Conservation (phyloP, 1,140 invertebrate species). For the Tetramorium alpestre region DNA sequence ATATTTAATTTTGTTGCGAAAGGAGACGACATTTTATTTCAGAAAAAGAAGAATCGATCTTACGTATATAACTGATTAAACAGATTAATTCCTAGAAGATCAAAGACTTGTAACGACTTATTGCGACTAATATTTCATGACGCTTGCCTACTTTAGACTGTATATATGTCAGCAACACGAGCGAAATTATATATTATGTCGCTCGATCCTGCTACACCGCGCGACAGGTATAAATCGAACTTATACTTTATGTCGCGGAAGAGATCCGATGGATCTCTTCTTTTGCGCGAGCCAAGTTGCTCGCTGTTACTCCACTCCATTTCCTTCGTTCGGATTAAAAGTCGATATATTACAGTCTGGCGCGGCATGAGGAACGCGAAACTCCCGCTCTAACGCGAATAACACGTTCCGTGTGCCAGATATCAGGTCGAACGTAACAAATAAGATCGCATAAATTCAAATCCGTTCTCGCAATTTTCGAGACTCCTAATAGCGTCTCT, state of each 20-base stretch:
- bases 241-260: conserved; percentile 35
- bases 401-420: neutral
- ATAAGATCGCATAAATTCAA: conserved; percentile 68
- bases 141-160: conserved; percentile 5
- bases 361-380: neutral
- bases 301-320: conserved; percentile 29
- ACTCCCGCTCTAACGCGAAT: neutral
- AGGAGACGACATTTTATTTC: neutral
- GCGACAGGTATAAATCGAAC: conserved; percentile 25
- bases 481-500: conserved; percentile 53
- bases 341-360: conserved; percentile 8
- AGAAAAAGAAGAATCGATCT: neutral
- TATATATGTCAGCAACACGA: neutral
- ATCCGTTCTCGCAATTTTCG: conserved; percentile 57
- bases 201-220: neutral
- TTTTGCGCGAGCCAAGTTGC: neutral
- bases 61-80: neutral
- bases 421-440: conserved; percentile 50
- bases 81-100: conserved; percentile 8
- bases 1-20: neutral
- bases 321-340: conserved; percentile 46
- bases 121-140: conserved; percentile 24
- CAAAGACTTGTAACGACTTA: conserved; percentile 8
- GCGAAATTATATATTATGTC: conserved; percentile 28
- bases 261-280: conserved; percentile 36